phyloP scores from a whole-genome alignment of 2,113 vertebrate species.

The Sinocyclocheilus maitianheensis region DNA sequence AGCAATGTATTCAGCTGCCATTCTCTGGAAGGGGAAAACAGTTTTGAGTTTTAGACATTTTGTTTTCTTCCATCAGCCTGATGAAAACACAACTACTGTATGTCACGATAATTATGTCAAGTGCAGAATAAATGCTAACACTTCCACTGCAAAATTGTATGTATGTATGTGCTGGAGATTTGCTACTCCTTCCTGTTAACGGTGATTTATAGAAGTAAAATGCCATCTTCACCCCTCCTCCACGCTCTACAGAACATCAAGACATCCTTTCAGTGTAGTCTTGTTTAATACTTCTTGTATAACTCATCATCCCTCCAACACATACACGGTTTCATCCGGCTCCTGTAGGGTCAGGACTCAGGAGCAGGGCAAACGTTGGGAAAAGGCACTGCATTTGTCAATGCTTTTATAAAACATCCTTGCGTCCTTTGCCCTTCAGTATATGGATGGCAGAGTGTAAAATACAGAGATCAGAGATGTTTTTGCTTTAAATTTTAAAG shows the following conservation, averaged over 20 bases:
- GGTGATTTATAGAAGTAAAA: conserved; percentile 18
- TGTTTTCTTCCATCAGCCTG: background rate
- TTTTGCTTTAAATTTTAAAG: background rate
- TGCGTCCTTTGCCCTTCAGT: background rate
- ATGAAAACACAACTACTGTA: too few relatives aligned
- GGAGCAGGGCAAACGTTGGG: background rate
- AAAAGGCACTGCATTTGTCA: background rate
- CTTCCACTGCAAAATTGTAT: background rate
- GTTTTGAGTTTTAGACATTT: background rate
- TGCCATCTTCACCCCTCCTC: background rate
- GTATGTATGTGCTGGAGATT: background rate
- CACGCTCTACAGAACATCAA: background rate
- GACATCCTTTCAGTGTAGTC: background rate
- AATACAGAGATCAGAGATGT: background rate
- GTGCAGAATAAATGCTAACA: background rate
- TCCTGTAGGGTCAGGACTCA: conserved; percentile 20
- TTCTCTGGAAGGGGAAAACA: background rate
- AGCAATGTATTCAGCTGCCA: conserved; percentile 2
- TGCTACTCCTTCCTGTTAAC: background rate
- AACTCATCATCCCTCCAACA: background rate
- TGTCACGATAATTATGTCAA: conserved; percentile 4
- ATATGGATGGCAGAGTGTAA: background rate
- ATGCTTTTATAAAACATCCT: background rate
- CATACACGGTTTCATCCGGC: background rate
- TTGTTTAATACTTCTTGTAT: background rate